Evolutionary conservation across 2,113 vertebrate species (phyloP).

Genomic region (Rhinichthys klamathensis): DNA sequence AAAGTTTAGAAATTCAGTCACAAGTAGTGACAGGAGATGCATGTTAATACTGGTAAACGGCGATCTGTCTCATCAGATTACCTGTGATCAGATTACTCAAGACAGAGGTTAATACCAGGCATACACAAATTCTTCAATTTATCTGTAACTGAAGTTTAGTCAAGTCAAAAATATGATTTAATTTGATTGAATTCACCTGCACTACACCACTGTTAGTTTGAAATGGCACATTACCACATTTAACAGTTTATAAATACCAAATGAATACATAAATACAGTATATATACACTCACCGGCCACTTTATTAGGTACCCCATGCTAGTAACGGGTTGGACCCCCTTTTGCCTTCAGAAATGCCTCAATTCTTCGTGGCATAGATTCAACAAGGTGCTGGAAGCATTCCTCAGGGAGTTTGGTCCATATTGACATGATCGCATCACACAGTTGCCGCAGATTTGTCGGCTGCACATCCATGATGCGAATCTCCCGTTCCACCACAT

Average conservation of each 20-base stretch:
- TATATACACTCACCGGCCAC: no score
- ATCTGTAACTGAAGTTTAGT: not conserved
- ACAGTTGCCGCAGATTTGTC: no score
- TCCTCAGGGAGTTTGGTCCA: no score
- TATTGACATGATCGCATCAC: no score
- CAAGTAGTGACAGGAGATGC: not conserved
- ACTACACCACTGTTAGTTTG: not conserved
- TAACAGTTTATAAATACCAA: not conserved
- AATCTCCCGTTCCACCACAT: no score
- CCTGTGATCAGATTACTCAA: not conserved
- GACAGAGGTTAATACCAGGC: not conserved
- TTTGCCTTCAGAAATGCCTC: no score
- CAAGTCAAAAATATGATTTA: not conserved
- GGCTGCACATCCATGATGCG: no score
- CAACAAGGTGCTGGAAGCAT: no score
- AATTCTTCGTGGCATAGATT: no score
- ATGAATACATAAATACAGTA: not conserved
- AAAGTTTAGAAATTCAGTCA: not conserved
- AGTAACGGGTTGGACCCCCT: no score
- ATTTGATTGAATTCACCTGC: no score
- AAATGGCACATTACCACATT: not conserved
- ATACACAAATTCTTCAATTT: not conserved
- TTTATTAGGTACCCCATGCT: no score
- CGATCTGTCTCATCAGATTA: not conserved
- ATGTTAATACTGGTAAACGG: constrained; percentile 5